Percentiles rank a stretch among this genome's conserved stretches.
Conservation (phyloP, 2,888 invertebrate species). For the Bellardia pandia region DNA sequence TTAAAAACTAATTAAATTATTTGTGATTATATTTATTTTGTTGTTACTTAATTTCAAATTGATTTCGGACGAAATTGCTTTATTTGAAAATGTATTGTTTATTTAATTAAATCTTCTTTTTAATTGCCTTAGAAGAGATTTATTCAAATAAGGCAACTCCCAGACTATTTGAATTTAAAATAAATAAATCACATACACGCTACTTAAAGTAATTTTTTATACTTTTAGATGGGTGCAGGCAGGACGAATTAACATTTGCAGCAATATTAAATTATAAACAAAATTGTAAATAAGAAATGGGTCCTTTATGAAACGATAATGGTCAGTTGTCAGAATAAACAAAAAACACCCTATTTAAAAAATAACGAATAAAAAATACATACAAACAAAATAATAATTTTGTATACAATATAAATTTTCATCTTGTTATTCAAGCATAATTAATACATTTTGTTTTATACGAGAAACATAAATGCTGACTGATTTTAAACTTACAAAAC, state of each 20-base stretch:
- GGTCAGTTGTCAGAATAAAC: constrained; percentile 43
- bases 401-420: constrained; percentile 48
- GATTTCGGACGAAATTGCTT: too few species aligned
- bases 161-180: constrained; percentile 7
- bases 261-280: not conserved
- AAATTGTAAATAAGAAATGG: not conserved
- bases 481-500: constrained; percentile 18
- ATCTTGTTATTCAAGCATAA: constrained; percentile 64
- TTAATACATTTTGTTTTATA: constrained; percentile 56
- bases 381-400: constrained; percentile 28
- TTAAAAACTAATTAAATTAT: too few species aligned
- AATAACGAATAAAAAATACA: not conserved
- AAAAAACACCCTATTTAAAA: constrained; percentile 48
- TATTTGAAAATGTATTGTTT: too few species aligned
- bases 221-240: constrained; percentile 7
- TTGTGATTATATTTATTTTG: too few species aligned
- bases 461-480: constrained; percentile 37
- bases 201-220: not conserved
- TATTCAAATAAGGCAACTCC: constrained; percentile 3
- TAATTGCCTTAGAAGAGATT: not conserved
- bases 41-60: too few species aligned
- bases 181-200: constrained; percentile 35
- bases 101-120: not conserved
- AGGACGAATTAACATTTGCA: not conserved
- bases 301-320: constrained; percentile 6